phyloP scores from a whole-genome alignment of 2,797 vertebrate species.

The Sebastolobus altivelis region DNA sequence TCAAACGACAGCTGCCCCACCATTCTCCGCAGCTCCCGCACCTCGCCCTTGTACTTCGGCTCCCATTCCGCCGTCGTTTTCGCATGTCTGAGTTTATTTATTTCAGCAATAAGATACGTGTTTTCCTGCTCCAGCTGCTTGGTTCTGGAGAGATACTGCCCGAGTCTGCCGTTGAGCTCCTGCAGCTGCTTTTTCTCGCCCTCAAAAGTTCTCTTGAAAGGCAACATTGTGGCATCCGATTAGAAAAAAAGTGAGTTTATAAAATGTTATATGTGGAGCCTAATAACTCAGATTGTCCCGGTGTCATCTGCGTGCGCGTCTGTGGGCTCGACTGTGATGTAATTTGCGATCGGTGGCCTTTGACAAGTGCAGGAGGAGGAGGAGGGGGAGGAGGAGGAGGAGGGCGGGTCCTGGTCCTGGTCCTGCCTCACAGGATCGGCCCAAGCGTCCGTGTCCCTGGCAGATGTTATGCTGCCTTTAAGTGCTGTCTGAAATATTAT shows the following conservation, averaged over 20 bases:
- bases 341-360: conserved; percentile 62
- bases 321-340: conserved; percentile 63
- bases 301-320: conserved; percentile 43
- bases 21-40: conserved; percentile 85
- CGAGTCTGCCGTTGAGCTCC: conserved; percentile 91
- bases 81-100: conserved; percentile 80
- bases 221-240: conserved; percentile 84
- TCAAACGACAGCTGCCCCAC: conserved; percentile 89
- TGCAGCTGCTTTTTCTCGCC: conserved; percentile 91
- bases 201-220: conserved; percentile 84
- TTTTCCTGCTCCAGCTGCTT: conserved; percentile 94
- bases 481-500: conserved; percentile 28
- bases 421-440: conserved; percentile 63
- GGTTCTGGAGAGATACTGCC: conserved; percentile 89
- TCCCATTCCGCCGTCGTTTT: conserved; percentile 61
- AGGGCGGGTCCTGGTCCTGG: conserved; percentile 47
- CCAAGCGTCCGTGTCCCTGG: conserved; percentile 51
- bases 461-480: conserved; percentile 69
- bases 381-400: conserved; percentile 37
- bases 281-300: not conserved
- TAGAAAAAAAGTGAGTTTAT: conserved; percentile 1
- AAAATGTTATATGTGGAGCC: not conserved
- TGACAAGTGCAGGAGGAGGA: conserved; percentile 80
- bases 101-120: conserved; percentile 84
- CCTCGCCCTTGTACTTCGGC: conserved; percentile 80